These are phyloP conservation scores for Drosophila lowei DNA, from an alignment of 1,140 invertebrate genomes.

Conservation along the genomic window DNA sequence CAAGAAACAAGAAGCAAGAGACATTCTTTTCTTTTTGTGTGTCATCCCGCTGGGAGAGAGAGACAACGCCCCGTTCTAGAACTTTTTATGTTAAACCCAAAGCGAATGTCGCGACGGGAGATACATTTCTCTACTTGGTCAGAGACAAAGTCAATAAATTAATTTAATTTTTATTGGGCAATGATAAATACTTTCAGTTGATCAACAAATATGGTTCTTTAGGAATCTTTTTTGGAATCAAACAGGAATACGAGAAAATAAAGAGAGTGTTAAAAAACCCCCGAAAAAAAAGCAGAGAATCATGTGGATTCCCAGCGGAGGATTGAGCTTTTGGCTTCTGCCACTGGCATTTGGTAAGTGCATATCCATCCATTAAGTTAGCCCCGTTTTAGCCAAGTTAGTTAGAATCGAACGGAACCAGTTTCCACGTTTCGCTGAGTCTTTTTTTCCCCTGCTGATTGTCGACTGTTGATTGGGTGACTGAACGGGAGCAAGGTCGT, in stretches of 20 bases:
- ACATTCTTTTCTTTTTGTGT: slow-evolving; percentile 28
- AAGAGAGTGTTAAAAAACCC: background rate
- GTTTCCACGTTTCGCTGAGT: slow-evolving; percentile 29
- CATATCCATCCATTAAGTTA: slow-evolving; percentile 50
- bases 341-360: slow-evolving; percentile 78
- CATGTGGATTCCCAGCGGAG: slow-evolving; percentile 44
- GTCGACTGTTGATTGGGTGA: slow-evolving; percentile 38
- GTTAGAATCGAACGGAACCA: slow-evolving; percentile 51
- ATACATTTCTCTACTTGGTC: slow-evolving; percentile 13
- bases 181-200: slow-evolving; percentile 36
- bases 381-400: slow-evolving; percentile 38
- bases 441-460: slow-evolving; percentile 9
- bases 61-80: slow-evolving; percentile 11
- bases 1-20: slow-evolving; percentile 2
- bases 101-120: background rate
- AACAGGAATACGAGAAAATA: slow-evolving; percentile 32
- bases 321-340: slow-evolving; percentile 51
- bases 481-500: slow-evolving; percentile 74
- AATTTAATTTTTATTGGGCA: slow-evolving; percentile 9
- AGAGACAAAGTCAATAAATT: slow-evolving; percentile 23
- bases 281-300: background rate
- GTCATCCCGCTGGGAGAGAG: slow-evolving; percentile 6
- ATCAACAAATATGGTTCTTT: slow-evolving; percentile 48
- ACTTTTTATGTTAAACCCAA: slow-evolving; percentile 2
- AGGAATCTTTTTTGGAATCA: slow-evolving; percentile 13